phyloP scores from a whole-genome alignment of 1,140 invertebrate species.

The Euura lappo region DNA sequence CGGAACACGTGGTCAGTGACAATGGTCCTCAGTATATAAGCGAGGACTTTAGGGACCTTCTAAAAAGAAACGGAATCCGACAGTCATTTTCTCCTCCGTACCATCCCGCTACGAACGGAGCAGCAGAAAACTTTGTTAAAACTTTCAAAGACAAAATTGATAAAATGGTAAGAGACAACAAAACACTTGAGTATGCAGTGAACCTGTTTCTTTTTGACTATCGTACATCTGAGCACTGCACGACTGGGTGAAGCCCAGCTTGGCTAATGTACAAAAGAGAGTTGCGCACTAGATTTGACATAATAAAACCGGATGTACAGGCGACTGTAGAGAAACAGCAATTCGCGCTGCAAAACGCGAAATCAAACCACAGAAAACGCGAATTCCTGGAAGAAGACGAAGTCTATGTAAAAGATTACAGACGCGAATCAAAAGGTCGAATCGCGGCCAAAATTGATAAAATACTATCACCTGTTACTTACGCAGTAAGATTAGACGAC shows the following conservation, averaged over 20 bases:
- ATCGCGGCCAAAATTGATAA: constrained; percentile 12
- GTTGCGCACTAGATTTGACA: constrained; percentile 5
- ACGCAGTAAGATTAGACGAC: constrained; percentile 11
- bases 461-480: constrained; percentile 18
- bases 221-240: constrained; percentile 6
- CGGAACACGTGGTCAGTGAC: constrained; percentile 16
- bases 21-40: constrained; percentile 16
- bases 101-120: constrained; percentile 36
- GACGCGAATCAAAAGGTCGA: constrained; percentile 9
- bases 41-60: constrained; percentile 23
- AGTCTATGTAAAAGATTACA: constrained; percentile 10
- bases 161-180: constrained; percentile 25
- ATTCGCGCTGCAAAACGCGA: too few species aligned
- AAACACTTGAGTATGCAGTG: constrained; percentile 12
- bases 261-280: constrained; percentile 10
- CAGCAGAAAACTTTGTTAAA: constrained; percentile 42
- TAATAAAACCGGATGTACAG: constrained; percentile 6
- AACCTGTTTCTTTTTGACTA: constrained; percentile 19
- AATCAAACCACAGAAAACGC: constrained; percentile 7
- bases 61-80: constrained; percentile 31
- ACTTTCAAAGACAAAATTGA: constrained; percentile 39
- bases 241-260: constrained; percentile 10
- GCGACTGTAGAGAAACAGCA: constrained; percentile 2
- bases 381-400: constrained; percentile 10
- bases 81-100: constrained; percentile 32